phyloP scores from a whole-genome alignment of 2,113 vertebrate species.

The Lepus europaeus region DNA sequence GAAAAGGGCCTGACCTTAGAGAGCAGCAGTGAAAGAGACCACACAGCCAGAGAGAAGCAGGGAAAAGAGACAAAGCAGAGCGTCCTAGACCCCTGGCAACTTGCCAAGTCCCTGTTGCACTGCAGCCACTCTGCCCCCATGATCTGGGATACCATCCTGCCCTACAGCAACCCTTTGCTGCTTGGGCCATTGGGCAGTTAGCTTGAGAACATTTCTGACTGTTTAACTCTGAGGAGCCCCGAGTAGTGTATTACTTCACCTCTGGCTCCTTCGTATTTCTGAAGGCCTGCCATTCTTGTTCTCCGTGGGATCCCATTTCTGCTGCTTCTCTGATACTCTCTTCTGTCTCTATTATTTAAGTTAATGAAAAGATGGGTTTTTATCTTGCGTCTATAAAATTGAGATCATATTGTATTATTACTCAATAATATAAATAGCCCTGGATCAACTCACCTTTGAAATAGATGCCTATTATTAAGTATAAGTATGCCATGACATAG shows the following conservation, averaged over 20 bases:
- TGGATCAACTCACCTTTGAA: neutral
- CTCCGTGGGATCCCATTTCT: neutral
- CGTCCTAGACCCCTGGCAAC: neutral
- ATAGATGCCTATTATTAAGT: neutral
- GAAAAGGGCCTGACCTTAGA: neutral
- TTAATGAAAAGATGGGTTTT: neutral
- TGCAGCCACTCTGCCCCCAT: neutral
- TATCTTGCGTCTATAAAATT: slow-evolving; percentile 36
- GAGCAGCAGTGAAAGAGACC: neutral
- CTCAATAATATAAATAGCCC: neutral
- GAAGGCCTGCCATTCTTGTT: neutral
- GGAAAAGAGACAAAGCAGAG: neutral
- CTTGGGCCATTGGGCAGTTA: neutral
- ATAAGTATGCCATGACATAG: neutral
- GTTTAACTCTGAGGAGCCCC: neutral
- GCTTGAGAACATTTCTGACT: neutral
- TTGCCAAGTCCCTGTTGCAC: neutral
- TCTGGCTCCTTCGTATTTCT: neutral
- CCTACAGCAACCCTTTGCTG: neutral
- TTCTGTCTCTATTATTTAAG: neutral
- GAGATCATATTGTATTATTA: neutral
- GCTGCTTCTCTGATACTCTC: neutral
- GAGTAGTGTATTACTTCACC: neutral
- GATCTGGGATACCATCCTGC: neutral
- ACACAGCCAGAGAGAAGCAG: neutral